Percentiles rank a stretch among this genome's conserved stretches.
Conservation (phyloP, 2,113 vertebrate species). For the Lonchura striata region DNA sequence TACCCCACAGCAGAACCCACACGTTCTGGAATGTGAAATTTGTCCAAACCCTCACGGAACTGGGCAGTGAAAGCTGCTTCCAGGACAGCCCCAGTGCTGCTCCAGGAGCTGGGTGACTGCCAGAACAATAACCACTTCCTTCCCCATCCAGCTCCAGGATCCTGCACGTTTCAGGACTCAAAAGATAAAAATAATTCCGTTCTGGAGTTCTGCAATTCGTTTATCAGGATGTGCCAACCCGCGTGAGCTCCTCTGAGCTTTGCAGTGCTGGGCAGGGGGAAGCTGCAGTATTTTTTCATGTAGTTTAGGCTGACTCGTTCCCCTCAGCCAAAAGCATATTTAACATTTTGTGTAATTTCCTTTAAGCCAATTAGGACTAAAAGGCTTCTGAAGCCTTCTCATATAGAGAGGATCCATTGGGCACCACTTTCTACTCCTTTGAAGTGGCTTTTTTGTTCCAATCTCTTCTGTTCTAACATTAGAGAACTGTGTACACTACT, state of each 20-base stretch:
- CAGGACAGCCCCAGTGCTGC: neutral
- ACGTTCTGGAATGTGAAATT: accelerated
- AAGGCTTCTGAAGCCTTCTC: neutral
- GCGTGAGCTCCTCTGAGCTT: neutral
- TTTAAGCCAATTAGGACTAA: neutral
- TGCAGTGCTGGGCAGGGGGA: neutral
- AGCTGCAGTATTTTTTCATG: neutral
- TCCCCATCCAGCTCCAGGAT: neutral
- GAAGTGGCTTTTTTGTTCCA: conserved; percentile 24
- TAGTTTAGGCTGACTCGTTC: neutral
- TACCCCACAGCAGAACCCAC: neutral
- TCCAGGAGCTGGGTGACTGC: neutral
- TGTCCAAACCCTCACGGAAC: neutral
- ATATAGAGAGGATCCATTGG: neutral
- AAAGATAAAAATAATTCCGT: neutral
- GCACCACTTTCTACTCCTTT: neutral
- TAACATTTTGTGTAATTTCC: conserved; percentile 2
- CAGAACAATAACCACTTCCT: neutral
- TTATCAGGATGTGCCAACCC: conserved; percentile 8
- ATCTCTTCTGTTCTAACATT: neutral
- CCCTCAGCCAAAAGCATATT: neutral
- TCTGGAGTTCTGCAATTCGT: neutral
- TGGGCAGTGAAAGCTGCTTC: neutral
- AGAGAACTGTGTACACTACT: conserved; percentile 67
- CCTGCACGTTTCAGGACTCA: neutral